Conservation (phyloP, 2,113 vertebrate species). For the Xiphorhynchus elegans region DNA sequence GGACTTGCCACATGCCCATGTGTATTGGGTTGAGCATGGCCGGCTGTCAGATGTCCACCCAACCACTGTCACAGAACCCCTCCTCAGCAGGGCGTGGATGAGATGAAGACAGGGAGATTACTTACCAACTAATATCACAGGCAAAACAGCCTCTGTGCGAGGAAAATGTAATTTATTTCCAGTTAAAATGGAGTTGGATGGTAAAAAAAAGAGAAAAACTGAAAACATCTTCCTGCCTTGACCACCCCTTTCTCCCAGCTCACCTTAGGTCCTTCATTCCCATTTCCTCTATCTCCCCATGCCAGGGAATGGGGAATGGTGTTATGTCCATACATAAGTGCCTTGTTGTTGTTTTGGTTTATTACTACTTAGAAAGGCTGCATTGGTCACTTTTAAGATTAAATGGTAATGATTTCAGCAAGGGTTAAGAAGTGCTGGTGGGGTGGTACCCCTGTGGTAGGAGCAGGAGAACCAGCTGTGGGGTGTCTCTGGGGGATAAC, state of each 20-base stretch:
- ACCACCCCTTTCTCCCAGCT: neutral
- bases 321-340: neutral
- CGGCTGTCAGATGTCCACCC: neutral
- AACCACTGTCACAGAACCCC: neutral
- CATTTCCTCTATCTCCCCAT: neutral
- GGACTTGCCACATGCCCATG: neutral
- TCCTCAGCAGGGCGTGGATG: neutral
- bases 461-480: neutral
- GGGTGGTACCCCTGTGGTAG: accelerated
- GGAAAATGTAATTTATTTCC: neutral
- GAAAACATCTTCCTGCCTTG: too few relatives aligned
- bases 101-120: neutral
- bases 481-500: accelerated
- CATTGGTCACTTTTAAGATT: neutral
- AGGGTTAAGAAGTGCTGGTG: neutral
- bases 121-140: neutral
- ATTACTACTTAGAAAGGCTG: neutral
- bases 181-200: neutral
- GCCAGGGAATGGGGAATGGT: neutral
- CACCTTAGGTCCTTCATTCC: neutral
- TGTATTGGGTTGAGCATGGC: neutral
- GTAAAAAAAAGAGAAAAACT: neutral
- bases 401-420: neutral
- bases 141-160: neutral
- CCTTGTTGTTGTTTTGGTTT: neutral